Evolutionary conservation across 2,888 invertebrate species (phyloP).

Genomic region (Drosophila greeni): DNA sequence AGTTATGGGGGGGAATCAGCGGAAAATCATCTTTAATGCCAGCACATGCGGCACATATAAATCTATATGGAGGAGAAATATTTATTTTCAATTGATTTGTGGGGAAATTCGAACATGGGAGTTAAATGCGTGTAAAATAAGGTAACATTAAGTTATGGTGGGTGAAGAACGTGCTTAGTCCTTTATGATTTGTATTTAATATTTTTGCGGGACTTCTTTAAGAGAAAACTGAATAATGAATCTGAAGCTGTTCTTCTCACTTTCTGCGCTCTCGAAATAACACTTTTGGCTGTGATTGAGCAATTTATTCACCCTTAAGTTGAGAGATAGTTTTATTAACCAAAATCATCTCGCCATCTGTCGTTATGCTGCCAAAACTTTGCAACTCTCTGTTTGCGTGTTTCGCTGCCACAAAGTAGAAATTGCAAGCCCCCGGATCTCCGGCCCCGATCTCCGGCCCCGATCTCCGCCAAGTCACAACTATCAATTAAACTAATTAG

Average conservation of each 20-base stretch:
- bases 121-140: constrained; percentile 8
- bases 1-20: constrained; percentile 48
- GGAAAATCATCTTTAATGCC: constrained; percentile 69
- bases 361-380: constrained; percentile 45
- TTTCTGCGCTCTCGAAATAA: not conserved
- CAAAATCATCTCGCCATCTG: constrained; percentile 17
- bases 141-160: constrained; percentile 11
- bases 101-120: not conserved
- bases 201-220: not conserved
- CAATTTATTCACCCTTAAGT: not conserved
- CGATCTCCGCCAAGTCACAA: constrained; percentile 48
- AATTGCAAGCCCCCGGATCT: constrained; percentile 17
- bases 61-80: constrained; percentile 41
- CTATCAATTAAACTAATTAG: constrained; percentile 74
- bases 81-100: constrained; percentile 36
- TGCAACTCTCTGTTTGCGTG: constrained; percentile 34
- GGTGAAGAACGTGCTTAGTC: constrained; percentile 4
- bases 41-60: constrained; percentile 58
- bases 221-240: not conserved
- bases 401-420: constrained; percentile 20
- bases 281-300: not conserved
- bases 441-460: constrained; percentile 24
- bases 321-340: constrained; percentile 10
- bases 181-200: constrained; percentile 8
- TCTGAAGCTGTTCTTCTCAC: not conserved